Evolutionary conservation across 1,140 invertebrate species (phyloP), one percentile per base, ranked within the genome.

Genomic region (Capitella teleta): DNA sequence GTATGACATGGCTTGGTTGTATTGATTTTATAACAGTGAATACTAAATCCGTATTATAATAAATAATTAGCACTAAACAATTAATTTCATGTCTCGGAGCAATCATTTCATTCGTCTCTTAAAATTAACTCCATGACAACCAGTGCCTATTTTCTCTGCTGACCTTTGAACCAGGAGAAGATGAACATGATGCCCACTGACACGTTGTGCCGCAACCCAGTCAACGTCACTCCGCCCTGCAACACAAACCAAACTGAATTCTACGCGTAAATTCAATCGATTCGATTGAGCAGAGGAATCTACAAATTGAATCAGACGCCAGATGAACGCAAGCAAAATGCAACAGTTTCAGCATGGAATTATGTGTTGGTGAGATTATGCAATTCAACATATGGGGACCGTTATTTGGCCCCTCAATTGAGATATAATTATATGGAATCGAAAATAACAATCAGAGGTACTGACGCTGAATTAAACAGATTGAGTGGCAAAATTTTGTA

Each of bases 121-220:
- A 34, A 12, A 34, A 16, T 10, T 34, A 16, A 16, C 32, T 16
- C 16, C 32, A 12, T 34, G 16, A 34, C 32, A 38, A 21, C 16
- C 23, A 6, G 16, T 16, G 12, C 16, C 16, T 10, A 12, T 12
- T 34, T 5, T 16, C 5, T 14, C 12, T 42, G 23, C 42, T 40
- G 28, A 4, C 81, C 82, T 21, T 76, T 73, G 30, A 84, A 59
- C 82, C 82, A 84, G 47, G 80, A 71, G 52, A 79, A 80, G 28
- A 84, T 77, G 57, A 83, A 85, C 2, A 81, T 62, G 49, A 81
- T 75, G 0, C 76, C 70, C 2, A 85, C 78, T 3, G 76, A 72
- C 38, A 83, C 77, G 56, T 84, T 84, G 52, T 82, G 76, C 32
- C 72, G 72, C 3, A 85, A 59, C 4, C 82, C 81, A 30, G 68